Conservation (phyloP, 37 sponge, comb jelly and placozoan species). For the Chondrosia reniformis region DNA sequence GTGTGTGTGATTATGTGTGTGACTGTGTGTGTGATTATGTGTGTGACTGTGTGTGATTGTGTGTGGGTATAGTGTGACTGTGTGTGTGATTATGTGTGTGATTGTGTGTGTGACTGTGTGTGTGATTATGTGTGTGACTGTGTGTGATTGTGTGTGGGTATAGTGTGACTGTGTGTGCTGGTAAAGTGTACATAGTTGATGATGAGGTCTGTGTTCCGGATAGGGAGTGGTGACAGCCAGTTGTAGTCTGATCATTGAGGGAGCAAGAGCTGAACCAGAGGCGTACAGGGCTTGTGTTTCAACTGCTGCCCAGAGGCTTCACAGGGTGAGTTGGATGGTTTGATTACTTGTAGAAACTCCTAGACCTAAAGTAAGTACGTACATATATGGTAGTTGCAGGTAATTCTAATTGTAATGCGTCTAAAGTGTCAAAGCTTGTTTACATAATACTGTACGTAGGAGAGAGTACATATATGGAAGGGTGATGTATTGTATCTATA, state of each 20-base stretch:
- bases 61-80: too few species aligned
- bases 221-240: conserved; percentile 91
- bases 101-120: too few species aligned
- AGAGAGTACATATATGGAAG: too few species aligned
- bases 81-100: too few species aligned
- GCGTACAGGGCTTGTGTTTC: conserved; percentile 63
- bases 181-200: not conserved
- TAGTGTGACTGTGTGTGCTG: not conserved
- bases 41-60: too few species aligned
- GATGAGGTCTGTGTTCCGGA: not conserved
- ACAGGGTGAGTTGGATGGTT: conserved; percentile 48
- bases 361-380: not conserved
- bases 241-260: conserved; percentile 78
- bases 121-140: too few species aligned
- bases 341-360: not conserved
- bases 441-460: too few species aligned
- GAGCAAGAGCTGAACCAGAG: conserved; percentile 51
- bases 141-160: not conserved
- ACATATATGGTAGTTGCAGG: not conserved
- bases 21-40: too few species aligned
- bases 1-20: too few species aligned
- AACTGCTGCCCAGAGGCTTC: conserved; percentile 60
- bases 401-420: too few species aligned
- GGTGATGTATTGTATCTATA: too few species aligned
- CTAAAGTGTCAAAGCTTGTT: too few species aligned